A percentile compares a stretch with the other conserved stretches of the same genome.
Conservation (phyloP, 2,888 invertebrate species). For the Rhingia rostrata region DNA sequence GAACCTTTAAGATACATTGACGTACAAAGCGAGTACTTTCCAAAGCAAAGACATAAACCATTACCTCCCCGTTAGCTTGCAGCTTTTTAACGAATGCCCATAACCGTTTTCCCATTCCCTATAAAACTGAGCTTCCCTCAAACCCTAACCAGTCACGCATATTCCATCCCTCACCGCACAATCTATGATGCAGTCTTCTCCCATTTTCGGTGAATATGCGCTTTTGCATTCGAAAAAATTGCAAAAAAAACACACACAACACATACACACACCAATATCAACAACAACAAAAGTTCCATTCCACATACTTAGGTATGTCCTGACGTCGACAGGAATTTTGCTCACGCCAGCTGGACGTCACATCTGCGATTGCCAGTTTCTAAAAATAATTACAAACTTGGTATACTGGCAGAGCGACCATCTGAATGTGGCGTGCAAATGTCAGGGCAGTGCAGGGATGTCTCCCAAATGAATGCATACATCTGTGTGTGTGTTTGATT, state of each 20-base stretch:
- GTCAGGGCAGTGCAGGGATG: slow-evolving; percentile 19
- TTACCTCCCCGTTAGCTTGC: neutral
- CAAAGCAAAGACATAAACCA: slow-evolving; percentile 1
- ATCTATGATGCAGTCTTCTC: slow-evolving; percentile 56
- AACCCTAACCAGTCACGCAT: neutral
- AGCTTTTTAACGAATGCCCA: slow-evolving; percentile 18
- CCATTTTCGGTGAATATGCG: slow-evolving; percentile 51
- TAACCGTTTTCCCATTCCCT: slow-evolving; percentile 16
- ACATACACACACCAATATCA: slow-evolving; percentile 9
- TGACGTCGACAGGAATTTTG: slow-evolving; percentile 60
- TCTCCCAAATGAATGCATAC: neutral
- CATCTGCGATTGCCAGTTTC: slow-evolving; percentile 54
- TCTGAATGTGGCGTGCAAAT: slow-evolving; percentile 28
- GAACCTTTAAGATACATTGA: no score
- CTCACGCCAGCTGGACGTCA: slow-evolving; percentile 71
- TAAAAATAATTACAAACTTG: slow-evolving; percentile 65
- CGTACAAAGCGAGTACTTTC: no score
- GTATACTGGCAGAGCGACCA: slow-evolving; percentile 9
- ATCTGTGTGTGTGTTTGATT: slow-evolving; percentile 15
- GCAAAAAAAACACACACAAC: slow-evolving; percentile 15
- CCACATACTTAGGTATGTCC: slow-evolving; percentile 43
- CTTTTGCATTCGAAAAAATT: slow-evolving; percentile 32
- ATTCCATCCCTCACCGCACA: slow-evolving; percentile 16
- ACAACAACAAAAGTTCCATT: slow-evolving; percentile 32
- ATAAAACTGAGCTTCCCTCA: slow-evolving; percentile 12